Evolutionary conservation across 2,888 invertebrate species (phyloP), one percentile per base, ranked within the genome.

Genomic region (Lampropteryx suffumata): DNA sequence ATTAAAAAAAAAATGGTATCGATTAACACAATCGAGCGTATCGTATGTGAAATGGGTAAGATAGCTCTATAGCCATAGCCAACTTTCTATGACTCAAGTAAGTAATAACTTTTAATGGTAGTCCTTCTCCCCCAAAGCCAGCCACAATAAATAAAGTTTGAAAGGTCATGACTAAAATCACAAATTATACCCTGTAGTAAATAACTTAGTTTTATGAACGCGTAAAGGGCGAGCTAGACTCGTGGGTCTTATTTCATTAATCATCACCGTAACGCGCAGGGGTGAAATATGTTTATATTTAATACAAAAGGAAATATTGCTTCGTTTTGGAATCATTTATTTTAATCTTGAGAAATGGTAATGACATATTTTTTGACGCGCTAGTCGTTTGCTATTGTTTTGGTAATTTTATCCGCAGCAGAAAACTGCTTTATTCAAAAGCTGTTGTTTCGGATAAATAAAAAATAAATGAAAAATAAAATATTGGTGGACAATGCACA

Each of bases 241-340:
- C 51, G 37, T 42, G 59, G 62, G 78, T 67, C 70, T 71, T 66
- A 79, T 63, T 82, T 79, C 85, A 88, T 89, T 84, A 85, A 87
- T 89, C 88, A 89, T 82, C 76, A 65, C 76, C 80, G 68, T 79
- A 82, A 17, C 17, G 82, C 75, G 76, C 79, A 72, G 62, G 67
- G 72, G 76, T 83, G 80, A 80, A 83, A 85, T 82, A 83, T 84
- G 81, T 81, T 83, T 78, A 79, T 78, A 53, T 45, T 47, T 44
- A 41, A 52, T 51, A 51, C 40, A 48, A 53, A 40, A 40, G 48
- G 33, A 52, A 48, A 35, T 48, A 44, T 53, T 39, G 26, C 47
- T 80, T 78, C 75, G 68, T 71, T 71, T 66, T 64, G 63, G 58
- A 69, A 34, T 65, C 60, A 61, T 64, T 64, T 58, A 60, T 57